These are phyloP conservation scores for Canis aureus DNA, from an alignment of 2,113 vertebrate genomes.

Conservation along the genomic window DNA sequence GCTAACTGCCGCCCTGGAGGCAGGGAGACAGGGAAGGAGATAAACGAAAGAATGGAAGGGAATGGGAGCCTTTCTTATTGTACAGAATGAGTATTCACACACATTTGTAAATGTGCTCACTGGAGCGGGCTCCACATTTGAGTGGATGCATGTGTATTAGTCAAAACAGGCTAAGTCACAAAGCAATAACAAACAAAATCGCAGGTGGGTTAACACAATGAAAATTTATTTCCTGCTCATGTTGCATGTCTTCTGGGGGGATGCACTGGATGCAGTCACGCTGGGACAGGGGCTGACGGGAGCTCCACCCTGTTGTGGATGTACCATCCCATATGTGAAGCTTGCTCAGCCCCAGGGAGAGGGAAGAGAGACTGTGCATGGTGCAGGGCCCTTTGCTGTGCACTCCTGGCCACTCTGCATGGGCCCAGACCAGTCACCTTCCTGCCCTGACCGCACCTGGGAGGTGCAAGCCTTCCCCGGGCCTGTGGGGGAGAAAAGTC, in stretches of 20 bases:
- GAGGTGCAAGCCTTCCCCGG: too few relatives aligned
- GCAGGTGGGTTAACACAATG: neutral
- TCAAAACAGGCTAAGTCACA: neutral
- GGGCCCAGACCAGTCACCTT: accelerated
- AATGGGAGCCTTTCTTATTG: neutral
- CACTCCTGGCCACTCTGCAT: accelerated
- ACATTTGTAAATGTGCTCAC: neutral
- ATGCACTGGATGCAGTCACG: accelerated
- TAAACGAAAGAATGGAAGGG: neutral
- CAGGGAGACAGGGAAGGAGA: neutral
- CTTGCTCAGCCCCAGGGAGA: too few relatives aligned
- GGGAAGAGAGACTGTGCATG: accelerated
- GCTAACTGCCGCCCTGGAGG: neutral
- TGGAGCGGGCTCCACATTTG: too few relatives aligned
- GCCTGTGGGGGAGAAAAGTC: neutral
- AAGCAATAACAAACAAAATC: accelerated
- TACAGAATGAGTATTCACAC: neutral
- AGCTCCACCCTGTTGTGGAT: accelerated
- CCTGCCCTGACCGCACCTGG: accelerated
- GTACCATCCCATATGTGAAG: accelerated
- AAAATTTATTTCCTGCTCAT: neutral
- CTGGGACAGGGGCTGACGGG: accelerated
- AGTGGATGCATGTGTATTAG: accelerated
- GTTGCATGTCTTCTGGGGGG: accelerated
- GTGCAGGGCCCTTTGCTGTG: accelerated